Evolutionary conservation across 1,140 invertebrate species (phyloP), one percentile per base, ranked within the genome.

Genomic region (Mycetomoellerius zeteki): DNA sequence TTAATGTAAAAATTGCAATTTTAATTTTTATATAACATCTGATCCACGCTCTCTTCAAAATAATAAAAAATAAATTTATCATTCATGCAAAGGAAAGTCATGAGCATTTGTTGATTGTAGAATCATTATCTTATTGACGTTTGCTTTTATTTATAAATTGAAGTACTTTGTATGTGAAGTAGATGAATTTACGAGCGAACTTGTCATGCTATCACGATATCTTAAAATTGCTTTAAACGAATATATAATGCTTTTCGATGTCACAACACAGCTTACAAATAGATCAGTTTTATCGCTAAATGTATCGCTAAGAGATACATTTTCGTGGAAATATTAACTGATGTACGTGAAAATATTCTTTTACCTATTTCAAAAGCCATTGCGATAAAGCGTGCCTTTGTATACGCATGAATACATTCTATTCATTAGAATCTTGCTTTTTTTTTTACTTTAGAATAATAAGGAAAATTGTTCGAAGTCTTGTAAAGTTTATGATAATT

Each of bases 401-500:
- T 73, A 3, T 72, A 72, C 1, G 24, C 16, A n/a, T 52, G 8
- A n/a, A 72, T 72, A 4, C 10, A 30, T 71, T 1, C 5, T 52
- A 50, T 56, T 7, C 3, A 33, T 6, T 56, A 21, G 8, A 12
- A 67, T 21, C 3, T n/a, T 6, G 7, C 7, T 14, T 21, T 4
- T 33, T 33, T 56, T 73, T 37, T 37, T 19, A 5, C 0, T 1
- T 72, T 2, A 37, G 5, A 75, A 75, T 75, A 60, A 58, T 3
- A 21, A 2, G 24, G 14, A 54, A 56, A 30, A 37, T 21, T 0
- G 7, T 10, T 54, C 4, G 6, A 21, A 21, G 6, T 56, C 6
- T 72, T 50, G 3, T 73, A 8, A n/a, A 43, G 12, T 62, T 77
- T 64, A 10, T 43, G 21, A 47, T 43, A 43, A 62, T 62, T 77